Evolutionary conservation across 2,888 invertebrate species (phyloP).

Genomic region (Hermodice carunculata): DNA sequence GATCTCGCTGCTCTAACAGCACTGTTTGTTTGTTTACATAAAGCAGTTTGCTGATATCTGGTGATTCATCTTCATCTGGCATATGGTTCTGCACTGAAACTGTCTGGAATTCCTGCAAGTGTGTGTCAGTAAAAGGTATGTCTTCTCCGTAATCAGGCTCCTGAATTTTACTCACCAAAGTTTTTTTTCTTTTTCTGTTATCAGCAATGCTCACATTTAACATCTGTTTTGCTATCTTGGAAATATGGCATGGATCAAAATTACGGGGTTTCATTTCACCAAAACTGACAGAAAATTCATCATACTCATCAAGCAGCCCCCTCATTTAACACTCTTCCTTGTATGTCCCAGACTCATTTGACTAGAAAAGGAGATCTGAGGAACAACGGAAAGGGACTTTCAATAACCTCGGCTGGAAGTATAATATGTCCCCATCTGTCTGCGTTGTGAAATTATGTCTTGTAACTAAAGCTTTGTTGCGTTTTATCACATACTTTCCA

Average conservation of each 20-base stretch:
- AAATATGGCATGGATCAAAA: slow-evolving; percentile 5
- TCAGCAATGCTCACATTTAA: slow-evolving; percentile 1
- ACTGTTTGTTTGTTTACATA: neutral
- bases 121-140: slow-evolving; percentile 3
- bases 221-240: slow-evolving; percentile 4
- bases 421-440: neutral
- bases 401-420: neutral
- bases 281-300: slow-evolving; percentile 1
- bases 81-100: neutral
- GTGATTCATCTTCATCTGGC: neutral
- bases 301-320: neutral
- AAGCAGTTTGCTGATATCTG: neutral
- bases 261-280: slow-evolving; percentile 6
- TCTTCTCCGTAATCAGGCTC: neutral
- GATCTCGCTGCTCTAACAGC: neutral
- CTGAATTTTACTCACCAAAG: neutral
- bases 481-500: neutral
- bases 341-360: neutral
- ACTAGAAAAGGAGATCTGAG: neutral
- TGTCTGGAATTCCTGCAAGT: neutral
- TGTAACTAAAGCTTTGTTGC: neutral
- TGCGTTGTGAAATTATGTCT: neutral
- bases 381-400: neutral
- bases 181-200: too few relatives aligned
- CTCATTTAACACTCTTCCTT: slow-evolving; percentile 2